phyloP scores from a whole-genome alignment of 2,113 vertebrate genomes.

The Malurus cyaneus region DNA sequence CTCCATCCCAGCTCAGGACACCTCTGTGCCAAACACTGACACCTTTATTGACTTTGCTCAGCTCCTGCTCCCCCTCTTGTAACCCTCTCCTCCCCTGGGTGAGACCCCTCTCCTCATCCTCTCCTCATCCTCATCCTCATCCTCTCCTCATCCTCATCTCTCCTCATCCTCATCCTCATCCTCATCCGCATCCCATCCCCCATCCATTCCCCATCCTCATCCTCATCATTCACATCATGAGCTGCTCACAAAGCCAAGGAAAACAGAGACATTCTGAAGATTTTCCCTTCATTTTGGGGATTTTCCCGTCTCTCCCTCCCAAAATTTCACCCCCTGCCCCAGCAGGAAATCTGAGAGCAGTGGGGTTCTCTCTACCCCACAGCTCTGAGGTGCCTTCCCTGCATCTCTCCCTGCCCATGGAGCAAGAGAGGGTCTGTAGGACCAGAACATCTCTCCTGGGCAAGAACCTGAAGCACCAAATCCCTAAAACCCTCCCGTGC shows the following conservation, averaged over 20 bases:
- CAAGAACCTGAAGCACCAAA: neutral
- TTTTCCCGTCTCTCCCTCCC: neutral
- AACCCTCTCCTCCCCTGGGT: neutral
- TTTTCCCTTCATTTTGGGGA: neutral
- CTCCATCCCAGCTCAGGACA: neutral
- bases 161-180: neutral
- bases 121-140: no score
- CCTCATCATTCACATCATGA: rapidly evolving
- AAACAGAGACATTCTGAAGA: neutral
- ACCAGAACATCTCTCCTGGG: neutral
- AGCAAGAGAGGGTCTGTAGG: neutral
- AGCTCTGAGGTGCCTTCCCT: neutral
- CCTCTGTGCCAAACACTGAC: neutral
- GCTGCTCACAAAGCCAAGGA: neutral
- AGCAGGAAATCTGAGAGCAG: neutral
- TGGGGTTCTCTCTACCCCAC: neutral
- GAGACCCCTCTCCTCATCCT: neutral
- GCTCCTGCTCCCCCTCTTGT: neutral
- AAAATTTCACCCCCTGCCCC: neutral
- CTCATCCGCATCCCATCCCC: no score
- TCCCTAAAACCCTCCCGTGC: neutral
- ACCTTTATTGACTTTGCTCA: neutral
- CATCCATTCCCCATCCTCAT: no score
- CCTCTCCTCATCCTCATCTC: neutral
- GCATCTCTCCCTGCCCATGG: neutral